Evolutionary conservation across 2,113 vertebrate species (phyloP), one percentile per base, ranked within the genome.

Genomic region (Sciurus niger): DNA sequence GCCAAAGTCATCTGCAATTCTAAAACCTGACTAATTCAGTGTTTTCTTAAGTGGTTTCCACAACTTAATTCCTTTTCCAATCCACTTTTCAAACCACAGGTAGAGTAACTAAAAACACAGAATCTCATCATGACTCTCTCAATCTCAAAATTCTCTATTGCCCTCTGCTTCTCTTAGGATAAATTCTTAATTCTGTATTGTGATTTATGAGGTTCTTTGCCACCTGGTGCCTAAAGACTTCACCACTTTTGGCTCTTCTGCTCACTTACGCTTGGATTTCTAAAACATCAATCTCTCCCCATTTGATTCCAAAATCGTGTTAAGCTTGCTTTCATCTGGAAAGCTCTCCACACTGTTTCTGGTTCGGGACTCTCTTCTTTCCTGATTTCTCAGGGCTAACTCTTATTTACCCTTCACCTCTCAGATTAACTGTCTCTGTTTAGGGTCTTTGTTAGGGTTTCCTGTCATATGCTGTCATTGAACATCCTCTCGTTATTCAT

Each of bases 61-160:
- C 34, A 20, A 85, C 63, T 91, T 72, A 17, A n/a, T 67, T 89
- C 28, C 16, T 89, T 11, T 65, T 82, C 18, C 32, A 76, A n/a
- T 60, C 37, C 48, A 53, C 37, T 82, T 48, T 58, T 48, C 8
- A 88, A 95, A 88, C 58, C 40, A 6, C 53, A 80, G 48, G 14
- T 55, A 58, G 46, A 95, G 3, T 84, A 78, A 68, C 10, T 93
- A 73, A 92, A 94, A 78, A 37, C 25, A 73, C 4, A 94, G 18
- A n/a, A n/a, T 82, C 51, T 89, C 22, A 53, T 89, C 34, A 74
- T 43, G 28, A 70, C 32, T 80, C 4, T 63, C 40, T 87, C 37
- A 53, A 13, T 91, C 73, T 84, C 55, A 46, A 96, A 91, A 63
- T n/a, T 3, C 25, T 20, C 43, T 51, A 34, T 16, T 89, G n/a